Conservation (phyloP, 2,888 invertebrate genomes). For the Monoplex corrugatus region DNA sequence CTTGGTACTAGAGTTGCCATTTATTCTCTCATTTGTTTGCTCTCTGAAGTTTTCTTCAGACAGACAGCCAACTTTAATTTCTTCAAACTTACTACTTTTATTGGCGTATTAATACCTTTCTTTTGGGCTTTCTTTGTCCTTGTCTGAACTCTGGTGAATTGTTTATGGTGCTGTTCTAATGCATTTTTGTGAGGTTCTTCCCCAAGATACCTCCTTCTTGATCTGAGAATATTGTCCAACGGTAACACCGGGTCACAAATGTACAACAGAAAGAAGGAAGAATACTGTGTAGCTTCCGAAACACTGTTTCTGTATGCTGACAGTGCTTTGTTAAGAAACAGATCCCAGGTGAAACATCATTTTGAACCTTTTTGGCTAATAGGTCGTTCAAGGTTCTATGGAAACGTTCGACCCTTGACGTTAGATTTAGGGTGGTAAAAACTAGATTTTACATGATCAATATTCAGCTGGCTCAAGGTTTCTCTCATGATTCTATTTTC, state of each 20-base stretch:
- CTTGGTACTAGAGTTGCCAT: constrained; percentile 51
- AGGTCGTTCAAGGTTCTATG: constrained; percentile 33
- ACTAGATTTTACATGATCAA: constrained; percentile 36
- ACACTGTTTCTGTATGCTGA: neutral
- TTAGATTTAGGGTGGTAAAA: constrained; percentile 40
- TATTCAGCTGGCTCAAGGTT: constrained; percentile 7
- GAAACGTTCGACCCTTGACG: constrained; percentile 39
- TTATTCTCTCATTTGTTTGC: constrained; percentile 43
- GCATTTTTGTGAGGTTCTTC: constrained; percentile 10
- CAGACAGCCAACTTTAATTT: constrained; percentile 51
- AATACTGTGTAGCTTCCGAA: constrained; percentile 31
- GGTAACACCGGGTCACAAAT: constrained; percentile 22
- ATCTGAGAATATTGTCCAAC: constrained; percentile 13
- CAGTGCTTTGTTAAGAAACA: neutral
- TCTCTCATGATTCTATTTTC: constrained; percentile 29
- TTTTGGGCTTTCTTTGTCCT: constrained; percentile 22
- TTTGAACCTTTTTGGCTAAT: constrained; percentile 30
- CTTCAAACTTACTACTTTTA: neutral
- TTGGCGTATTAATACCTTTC: neutral
- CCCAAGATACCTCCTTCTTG: constrained; percentile 28
- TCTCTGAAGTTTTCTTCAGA: constrained; percentile 44
- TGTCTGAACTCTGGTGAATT: neutral
- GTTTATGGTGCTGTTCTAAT: constrained; percentile 33
- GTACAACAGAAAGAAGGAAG: constrained; percentile 27
- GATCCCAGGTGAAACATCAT: neutral